Base-by-base conservation (phyloP, 1,140 invertebrate genomes). In the Drosophila kohkoa region DNA sequence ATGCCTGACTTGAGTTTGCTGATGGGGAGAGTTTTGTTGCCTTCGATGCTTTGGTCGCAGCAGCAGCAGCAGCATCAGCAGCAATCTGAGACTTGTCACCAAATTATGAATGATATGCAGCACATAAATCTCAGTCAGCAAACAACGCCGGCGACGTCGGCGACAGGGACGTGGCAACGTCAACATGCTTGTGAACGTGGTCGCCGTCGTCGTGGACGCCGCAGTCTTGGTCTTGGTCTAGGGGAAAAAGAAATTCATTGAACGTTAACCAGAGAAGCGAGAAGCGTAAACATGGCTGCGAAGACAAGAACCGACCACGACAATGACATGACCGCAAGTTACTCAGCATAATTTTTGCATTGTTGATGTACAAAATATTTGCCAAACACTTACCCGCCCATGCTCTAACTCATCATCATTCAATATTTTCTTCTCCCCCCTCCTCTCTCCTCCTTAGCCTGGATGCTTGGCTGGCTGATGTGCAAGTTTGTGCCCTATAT, bases 401-500 rank as follows among this genome's bases (percentile, higher is more conserved):
- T 49, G 20, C 20, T 25, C 20, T 25, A 25, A 25, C 20, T 25
- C 20, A 25, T 4, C 20, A 25, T 25, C 20, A 25, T 25, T 25
- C 20, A 25, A 25, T 25, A 25, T 62, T 54, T 74, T 4, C n/a
- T 70, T 71, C 74, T 88, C 7, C 45, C 54, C 38, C 28, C n/a
- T 38, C 16, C 3, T 10, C 46, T 20, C 16, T 20, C 46, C 16
- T 16, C 46, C 16, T 0, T 15, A 98, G 98, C 97, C 67, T 99
- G 98, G 98, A 95, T 98, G 75, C 95, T 98, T 55, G 98, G 98
- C 59, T 96, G 96, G 95, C 95, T 96, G 93, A 97, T 98, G 96
- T 99, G 98, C 93, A 98, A 98, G 93, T 97, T 96, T 1, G 97
- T 98, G 20, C 97, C 98, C 1, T 99, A 98, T 92, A 96, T 99